Percentiles rank a stretch among this genome's conserved stretches.
These are phyloP conservation scores for Tetranychus piercei DNA, from an alignment of 2,888 invertebrate genomes.

Conservation along the genomic window DNA sequence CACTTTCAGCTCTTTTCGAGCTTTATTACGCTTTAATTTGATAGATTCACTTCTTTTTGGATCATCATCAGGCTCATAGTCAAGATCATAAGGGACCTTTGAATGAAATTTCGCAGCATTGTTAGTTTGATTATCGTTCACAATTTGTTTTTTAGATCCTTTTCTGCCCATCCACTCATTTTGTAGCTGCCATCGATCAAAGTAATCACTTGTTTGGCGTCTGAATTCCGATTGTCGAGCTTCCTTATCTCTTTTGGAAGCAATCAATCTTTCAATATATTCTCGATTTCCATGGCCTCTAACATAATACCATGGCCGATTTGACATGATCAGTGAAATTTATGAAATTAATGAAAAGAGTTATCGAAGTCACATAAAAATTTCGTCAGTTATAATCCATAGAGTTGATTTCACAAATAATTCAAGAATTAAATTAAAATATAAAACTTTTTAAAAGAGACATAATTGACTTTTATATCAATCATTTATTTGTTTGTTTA, in stretches of 20 bases:
- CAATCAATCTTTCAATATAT: background rate
- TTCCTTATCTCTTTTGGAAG: background rate
- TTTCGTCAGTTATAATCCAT: no score
- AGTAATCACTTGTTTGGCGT: background rate
- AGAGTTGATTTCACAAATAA: no score
- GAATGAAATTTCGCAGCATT: background rate
- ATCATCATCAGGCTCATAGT: background rate
- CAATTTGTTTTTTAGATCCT: background rate
- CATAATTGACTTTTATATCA: background rate
- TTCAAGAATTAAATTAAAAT: background rate
- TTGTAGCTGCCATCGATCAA: background rate
- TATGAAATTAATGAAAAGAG: no score
- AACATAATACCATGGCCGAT: constrained; percentile 9
- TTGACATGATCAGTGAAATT: background rate
- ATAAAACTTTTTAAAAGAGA: background rate
- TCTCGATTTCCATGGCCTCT: constrained; percentile 4
- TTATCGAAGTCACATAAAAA: no score
- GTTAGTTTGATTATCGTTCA: background rate
- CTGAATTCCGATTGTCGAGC: background rate
- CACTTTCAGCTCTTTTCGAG: background rate
- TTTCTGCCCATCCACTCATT: background rate
- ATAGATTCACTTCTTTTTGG: background rate
- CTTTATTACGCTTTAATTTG: background rate
- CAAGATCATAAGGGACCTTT: constrained; percentile 1
- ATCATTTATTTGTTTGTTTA: background rate